Percentiles rank a stretch among this genome's conserved stretches.
Evolutionary conservation across 2,888 invertebrate species (phyloP).

Genomic region (Drosophila nr. perissopoda): DNA sequence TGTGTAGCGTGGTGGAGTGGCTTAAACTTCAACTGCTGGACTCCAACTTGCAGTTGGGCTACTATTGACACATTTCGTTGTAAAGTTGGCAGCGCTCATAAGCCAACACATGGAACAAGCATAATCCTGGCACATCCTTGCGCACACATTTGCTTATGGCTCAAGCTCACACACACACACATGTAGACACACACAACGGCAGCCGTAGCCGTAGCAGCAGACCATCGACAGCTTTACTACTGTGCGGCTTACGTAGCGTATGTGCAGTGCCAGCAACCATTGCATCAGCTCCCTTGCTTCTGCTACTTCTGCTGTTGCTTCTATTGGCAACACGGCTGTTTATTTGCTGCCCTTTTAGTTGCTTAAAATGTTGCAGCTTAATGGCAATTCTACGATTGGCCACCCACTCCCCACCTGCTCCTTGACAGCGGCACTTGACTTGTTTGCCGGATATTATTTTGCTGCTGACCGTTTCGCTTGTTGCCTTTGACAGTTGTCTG

Average conservation of each 20-base stretch:
- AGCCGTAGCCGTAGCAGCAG: not conserved
- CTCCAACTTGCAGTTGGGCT: slow-evolving; percentile 38
- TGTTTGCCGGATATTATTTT: slow-evolving; percentile 55
- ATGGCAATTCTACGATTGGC: slow-evolving; percentile 71
- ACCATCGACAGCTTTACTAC: slow-evolving; percentile 56
- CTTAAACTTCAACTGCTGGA: slow-evolving; percentile 67
- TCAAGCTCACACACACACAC: slow-evolving; percentile 39
- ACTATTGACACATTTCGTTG: slow-evolving; percentile 77
- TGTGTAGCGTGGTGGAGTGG: slow-evolving; percentile 44
- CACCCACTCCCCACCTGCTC: slow-evolving; percentile 1
- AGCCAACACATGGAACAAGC: slow-evolving; percentile 71
- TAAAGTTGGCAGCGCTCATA: slow-evolving; percentile 71
- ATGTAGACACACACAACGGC: slow-evolving; percentile 1
- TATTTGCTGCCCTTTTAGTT: slow-evolving; percentile 75
- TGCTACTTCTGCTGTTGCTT: not conserved
- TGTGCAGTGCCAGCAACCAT: slow-evolving; percentile 47
- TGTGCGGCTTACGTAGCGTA: slow-evolving; percentile 61
- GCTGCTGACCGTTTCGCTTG: slow-evolving; percentile 52
- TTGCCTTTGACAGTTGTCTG: slow-evolving; percentile 63
- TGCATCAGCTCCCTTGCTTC: not conserved
- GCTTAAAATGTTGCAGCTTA: slow-evolving; percentile 79
- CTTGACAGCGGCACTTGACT: slow-evolving; percentile 49
- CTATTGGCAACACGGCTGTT: slow-evolving; percentile 42
- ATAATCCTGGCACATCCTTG: slow-evolving; percentile 72
- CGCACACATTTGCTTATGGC: slow-evolving; percentile 77